A percentile compares a stretch with the other conserved stretches of the same genome.
These are phyloP conservation scores for Cuniculus paca DNA, from an alignment of 2,797 vertebrate genomes.

Conservation along the genomic window DNA sequence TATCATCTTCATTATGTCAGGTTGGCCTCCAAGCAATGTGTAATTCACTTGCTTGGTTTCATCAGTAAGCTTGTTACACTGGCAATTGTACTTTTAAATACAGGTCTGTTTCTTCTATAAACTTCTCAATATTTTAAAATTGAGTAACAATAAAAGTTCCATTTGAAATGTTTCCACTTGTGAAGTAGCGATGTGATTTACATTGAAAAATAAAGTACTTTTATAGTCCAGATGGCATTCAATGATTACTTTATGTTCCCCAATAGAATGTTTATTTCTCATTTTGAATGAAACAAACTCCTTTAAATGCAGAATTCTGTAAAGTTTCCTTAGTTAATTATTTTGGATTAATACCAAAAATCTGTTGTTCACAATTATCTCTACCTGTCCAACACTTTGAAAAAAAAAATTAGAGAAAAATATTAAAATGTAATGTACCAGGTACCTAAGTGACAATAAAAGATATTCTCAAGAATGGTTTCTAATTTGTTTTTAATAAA, in stretches of 20 bases:
- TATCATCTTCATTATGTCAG: not conserved
- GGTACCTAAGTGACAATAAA: not conserved
- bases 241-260: not conserved
- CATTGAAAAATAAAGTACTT: not conserved
- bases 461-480: not conserved
- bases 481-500: not conserved
- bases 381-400: not conserved
- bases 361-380: not conserved
- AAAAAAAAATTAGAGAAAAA: not conserved
- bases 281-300: not conserved
- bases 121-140: constrained; percentile 24
- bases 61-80: not conserved
- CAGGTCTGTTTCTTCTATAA: not conserved
- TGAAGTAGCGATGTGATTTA: not conserved
- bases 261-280: not conserved
- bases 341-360: not conserved
- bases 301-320: not conserved
- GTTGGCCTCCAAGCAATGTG: not conserved
- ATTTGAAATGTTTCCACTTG: not conserved
- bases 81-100: not conserved
- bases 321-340: constrained; percentile 4
- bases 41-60: not conserved
- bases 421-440: not conserved
- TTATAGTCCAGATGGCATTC: not conserved
- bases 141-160: not conserved